Evolutionary conservation across 2,888 invertebrate genomes (phyloP).

Genomic region (Galerucella calmariensis): DNA sequence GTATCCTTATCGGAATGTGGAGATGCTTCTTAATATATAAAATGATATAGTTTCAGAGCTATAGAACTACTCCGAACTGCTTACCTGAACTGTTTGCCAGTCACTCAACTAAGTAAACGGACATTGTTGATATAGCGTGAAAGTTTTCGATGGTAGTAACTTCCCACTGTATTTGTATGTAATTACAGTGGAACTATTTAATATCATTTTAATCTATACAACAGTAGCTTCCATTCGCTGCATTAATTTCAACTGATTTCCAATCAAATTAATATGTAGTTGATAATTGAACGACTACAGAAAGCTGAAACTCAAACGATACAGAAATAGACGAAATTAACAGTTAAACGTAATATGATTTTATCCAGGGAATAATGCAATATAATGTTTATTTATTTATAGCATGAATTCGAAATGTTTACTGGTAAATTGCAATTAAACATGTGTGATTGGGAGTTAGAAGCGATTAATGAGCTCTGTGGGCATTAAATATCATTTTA

Average conservation of each 20-base stretch:
- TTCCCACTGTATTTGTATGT: too few species aligned
- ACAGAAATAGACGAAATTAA: background rate
- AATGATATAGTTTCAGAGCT: too few species aligned
- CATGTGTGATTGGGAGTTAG: conserved; percentile 8
- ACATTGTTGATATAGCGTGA: too few species aligned
- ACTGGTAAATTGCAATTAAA: conserved; percentile 10
- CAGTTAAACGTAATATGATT: background rate
- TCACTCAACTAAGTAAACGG: too few species aligned
- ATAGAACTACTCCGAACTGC: too few species aligned
- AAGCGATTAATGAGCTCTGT: background rate
- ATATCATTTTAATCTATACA: background rate
- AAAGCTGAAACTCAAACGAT: background rate
- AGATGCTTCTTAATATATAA: too few species aligned
- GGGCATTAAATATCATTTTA: conserved; percentile 5
- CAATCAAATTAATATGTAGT: background rate
- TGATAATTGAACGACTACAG: background rate
- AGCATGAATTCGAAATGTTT: background rate
- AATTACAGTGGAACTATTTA: too few species aligned
- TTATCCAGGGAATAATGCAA: background rate
- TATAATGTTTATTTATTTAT: conserved; percentile 6
- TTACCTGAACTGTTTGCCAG: too few species aligned
- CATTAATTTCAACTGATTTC: background rate
- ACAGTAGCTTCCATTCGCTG: background rate
- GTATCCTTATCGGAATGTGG: too few species aligned
- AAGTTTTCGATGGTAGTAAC: too few species aligned